These are phyloP conservation scores for Melieria omissa DNA, from an alignment of 2,888 invertebrate species.

Conservation along the genomic window DNA sequence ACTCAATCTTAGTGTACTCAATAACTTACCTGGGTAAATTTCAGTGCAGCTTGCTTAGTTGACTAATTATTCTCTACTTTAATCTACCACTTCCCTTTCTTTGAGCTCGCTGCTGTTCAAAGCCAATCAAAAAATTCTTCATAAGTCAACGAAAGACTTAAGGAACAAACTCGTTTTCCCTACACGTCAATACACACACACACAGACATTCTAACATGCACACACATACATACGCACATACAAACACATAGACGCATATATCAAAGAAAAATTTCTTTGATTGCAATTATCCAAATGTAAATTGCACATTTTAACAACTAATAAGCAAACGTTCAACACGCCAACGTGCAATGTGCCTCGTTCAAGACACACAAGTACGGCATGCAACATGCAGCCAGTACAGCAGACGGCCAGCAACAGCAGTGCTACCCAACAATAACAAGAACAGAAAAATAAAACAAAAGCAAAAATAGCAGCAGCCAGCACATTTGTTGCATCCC, in stretches of 20 bases:
- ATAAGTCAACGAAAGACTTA: constrained; percentile 27
- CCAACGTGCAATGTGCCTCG: constrained; percentile 6
- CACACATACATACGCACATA: neutral
- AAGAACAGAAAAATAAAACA: constrained; percentile 11
- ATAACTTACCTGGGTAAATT: no score
- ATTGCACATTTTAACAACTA: constrained; percentile 44
- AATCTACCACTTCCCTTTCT: no score
- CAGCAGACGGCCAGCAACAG: neutral
- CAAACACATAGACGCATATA: neutral
- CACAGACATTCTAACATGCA: neutral
- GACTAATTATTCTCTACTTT: no score
- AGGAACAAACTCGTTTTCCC: constrained; percentile 33
- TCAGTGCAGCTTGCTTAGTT: no score
- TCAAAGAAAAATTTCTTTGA: constrained; percentile 20
- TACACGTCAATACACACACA: neutral
- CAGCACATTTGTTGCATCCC: constrained; percentile 39
- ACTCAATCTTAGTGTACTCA: no score
- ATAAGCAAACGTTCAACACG: constrained; percentile 32
- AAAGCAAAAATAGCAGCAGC: constrained; percentile 4
- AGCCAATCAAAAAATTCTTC: constrained; percentile 24
- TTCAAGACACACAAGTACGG: constrained; percentile 15
- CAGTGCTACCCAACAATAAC: neutral
- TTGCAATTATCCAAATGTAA: constrained; percentile 43
- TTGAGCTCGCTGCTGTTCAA: neutral
- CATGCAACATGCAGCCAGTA: neutral